phyloP scores from a whole-genome alignment of 2,113 vertebrate genomes.

The Lichenostomus cassidix region DNA sequence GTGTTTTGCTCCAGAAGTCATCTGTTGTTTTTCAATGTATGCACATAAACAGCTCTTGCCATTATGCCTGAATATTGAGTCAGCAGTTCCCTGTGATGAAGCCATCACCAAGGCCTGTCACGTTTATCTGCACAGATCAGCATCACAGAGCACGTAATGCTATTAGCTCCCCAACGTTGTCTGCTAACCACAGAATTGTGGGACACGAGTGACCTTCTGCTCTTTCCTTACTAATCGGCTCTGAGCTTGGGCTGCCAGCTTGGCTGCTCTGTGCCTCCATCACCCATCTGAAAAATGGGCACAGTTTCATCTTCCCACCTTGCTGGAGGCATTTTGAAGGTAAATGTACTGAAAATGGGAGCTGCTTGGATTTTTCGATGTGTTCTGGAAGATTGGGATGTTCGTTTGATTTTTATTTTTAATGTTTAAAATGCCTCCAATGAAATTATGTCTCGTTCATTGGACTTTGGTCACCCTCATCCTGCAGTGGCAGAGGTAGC shows the following conservation, averaged over 20 bases:
- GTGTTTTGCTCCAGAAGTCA: slow-evolving; percentile 30
- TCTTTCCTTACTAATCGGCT: not conserved
- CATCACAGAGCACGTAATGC: not conserved
- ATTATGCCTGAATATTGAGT: not conserved
- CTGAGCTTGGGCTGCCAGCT: not conserved
- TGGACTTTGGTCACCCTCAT: not conserved
- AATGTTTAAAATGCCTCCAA: not conserved
- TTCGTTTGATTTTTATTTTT: not conserved
- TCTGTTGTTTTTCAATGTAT: slow-evolving; percentile 21
- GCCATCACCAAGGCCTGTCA: not conserved
- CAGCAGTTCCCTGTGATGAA: slow-evolving; percentile 37
- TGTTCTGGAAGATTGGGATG: not conserved
- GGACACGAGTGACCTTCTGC: not conserved
- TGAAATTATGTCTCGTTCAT: not conserved
- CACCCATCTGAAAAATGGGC: not conserved
- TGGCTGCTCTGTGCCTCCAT: not conserved
- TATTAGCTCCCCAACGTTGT: not conserved
- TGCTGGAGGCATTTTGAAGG: not conserved
- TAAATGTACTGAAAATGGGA: not conserved
- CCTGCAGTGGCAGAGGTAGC: not conserved
- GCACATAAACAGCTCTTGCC: not conserved
- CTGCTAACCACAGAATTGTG: not conserved
- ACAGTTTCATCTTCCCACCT: not conserved
- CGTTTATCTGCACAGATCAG: slow-evolving; percentile 8
- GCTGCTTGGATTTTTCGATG: not conserved